phyloP scores from a whole-genome alignment of 2,888 invertebrate species.

The Spisula solida region DNA sequence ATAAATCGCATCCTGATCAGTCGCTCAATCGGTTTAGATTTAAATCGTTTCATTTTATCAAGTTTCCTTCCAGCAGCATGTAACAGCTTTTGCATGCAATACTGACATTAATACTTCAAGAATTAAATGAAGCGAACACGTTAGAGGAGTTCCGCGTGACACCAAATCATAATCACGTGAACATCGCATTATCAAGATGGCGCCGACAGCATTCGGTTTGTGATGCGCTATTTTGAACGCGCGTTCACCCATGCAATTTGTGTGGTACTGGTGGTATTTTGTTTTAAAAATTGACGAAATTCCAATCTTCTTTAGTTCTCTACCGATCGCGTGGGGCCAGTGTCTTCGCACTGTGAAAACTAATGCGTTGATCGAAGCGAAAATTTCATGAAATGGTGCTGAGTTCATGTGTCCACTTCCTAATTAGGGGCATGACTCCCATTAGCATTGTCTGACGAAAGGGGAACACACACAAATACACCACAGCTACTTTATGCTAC shows the following conservation, averaged over 20 bases:
- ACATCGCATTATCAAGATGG: constrained; percentile 30
- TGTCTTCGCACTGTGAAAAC: background rate
- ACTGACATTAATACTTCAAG: constrained; percentile 54
- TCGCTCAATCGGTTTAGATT: background rate
- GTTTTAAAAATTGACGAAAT: background rate
- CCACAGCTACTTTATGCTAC: background rate
- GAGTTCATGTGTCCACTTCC: background rate
- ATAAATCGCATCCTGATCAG: background rate
- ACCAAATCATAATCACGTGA: constrained; percentile 17
- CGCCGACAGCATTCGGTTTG: constrained; percentile 4
- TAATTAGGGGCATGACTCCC: background rate
- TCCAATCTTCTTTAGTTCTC: constrained; percentile 8
- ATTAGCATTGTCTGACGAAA: background rate
- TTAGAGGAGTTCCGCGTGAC: constrained; percentile 8
- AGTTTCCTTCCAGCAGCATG: background rate
- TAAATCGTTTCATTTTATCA: constrained; percentile 24
- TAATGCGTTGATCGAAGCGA: background rate
- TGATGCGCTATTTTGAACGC: background rate
- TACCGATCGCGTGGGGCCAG: background rate
- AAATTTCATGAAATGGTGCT: background rate
- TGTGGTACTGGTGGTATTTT: background rate
- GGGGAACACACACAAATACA: background rate
- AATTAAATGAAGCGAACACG: constrained; percentile 40
- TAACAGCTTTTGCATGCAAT: constrained; percentile 25
- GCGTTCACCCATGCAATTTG: background rate